phyloP scores from a whole-genome alignment of 2,888 invertebrate genomes.

The Lysandra coridon region DNA sequence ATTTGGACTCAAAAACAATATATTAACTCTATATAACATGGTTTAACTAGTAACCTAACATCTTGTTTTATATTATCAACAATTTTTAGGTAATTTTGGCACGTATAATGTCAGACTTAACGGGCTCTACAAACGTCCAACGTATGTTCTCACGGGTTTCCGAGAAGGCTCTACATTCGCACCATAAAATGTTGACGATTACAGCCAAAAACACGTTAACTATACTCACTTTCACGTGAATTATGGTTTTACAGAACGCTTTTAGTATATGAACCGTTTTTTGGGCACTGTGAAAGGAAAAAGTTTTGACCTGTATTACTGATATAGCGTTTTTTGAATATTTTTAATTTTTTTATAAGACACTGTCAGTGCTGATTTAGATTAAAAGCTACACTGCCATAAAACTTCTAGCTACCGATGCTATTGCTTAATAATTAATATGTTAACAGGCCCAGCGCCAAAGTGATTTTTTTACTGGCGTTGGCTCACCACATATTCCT shows the following conservation, averaged over 20 bases:
- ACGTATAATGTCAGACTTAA: not conserved
- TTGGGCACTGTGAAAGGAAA: not conserved
- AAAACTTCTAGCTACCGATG: too few relatives aligned
- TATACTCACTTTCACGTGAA: constrained; percentile 24
- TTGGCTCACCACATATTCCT: too few relatives aligned
- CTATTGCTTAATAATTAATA: too few relatives aligned
- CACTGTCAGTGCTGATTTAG: too few relatives aligned
- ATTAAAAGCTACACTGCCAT: too few relatives aligned
- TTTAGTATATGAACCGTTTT: not conserved
- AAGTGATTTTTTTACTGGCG: too few relatives aligned
- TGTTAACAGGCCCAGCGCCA: too few relatives aligned
- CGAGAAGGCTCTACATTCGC: constrained; percentile 43
- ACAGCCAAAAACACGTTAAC: constrained; percentile 17
- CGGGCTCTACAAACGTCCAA: not conserved
- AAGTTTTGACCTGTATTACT: not conserved
- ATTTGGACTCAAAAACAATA: too few relatives aligned
- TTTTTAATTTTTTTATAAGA: too few relatives aligned
- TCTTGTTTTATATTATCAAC: not conserved
- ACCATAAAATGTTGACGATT: constrained; percentile 50
- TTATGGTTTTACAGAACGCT: constrained; percentile 9
- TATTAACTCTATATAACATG: not conserved
- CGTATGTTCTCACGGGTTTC: constrained; percentile 29
- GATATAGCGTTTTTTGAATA: too few relatives aligned
- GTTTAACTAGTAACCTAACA: not conserved
- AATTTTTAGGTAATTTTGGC: not conserved